Percentiles rank a stretch among this genome's conserved stretches.
These are phyloP conservation scores for Paralinhomoeus sp. DNA, from an alignment of 2,888 invertebrate species.

Conservation along the genomic window DNA sequence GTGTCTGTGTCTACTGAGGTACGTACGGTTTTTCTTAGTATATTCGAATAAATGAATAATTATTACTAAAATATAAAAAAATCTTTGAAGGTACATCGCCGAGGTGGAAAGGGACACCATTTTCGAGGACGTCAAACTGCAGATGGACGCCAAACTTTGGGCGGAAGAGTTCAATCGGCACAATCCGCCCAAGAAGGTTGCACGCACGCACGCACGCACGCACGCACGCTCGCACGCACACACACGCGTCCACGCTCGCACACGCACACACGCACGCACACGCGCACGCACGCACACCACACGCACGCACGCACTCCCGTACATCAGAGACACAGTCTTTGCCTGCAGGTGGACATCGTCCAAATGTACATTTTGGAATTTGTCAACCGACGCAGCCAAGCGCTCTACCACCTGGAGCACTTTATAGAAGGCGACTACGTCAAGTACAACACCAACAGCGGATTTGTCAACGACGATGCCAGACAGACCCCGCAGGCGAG, in stretches of 20 bases:
- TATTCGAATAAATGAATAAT: no score
- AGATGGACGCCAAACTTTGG: conserved; percentile 39
- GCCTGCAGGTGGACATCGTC: conserved; percentile 35
- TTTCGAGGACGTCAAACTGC: conserved; percentile 37
- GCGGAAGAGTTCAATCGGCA: conserved; percentile 37
- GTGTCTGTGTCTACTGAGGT: no score
- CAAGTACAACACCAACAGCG: conserved; percentile 39
- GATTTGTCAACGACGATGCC: conserved; percentile 33
- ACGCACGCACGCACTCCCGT: no score
- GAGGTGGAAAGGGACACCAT: conserved; percentile 31
- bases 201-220: no score
- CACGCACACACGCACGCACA: no score
- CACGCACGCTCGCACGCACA: no score
- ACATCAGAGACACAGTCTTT: no score
- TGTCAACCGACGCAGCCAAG: conserved; percentile 26
- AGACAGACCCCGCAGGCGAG: conserved; percentile 34
- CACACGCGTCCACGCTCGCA: no score
- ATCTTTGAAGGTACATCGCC: no score
- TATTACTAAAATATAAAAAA: no score
- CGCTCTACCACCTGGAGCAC: conserved; percentile 35
- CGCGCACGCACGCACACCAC: no score
- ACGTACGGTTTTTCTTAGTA: no score
- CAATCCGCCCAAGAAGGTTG: conserved; percentile 37
- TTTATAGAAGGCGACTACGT: conserved; percentile 37
- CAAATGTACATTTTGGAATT: conserved; percentile 37